phyloP scores from a whole-genome alignment of 2,113 vertebrate genomes.

The Tautogolabrus adspersus region DNA sequence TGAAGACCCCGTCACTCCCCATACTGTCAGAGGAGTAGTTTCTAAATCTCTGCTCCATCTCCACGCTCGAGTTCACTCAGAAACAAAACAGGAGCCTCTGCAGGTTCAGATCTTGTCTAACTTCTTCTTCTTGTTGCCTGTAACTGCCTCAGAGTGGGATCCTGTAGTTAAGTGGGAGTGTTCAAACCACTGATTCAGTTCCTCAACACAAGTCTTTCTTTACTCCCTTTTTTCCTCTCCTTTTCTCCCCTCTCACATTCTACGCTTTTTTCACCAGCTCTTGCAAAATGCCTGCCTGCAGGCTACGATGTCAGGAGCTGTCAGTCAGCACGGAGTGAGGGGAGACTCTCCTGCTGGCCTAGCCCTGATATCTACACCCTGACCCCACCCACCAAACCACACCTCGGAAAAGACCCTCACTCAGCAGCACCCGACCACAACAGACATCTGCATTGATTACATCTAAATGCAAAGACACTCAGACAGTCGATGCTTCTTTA shows the following conservation, averaged over 20 bases:
- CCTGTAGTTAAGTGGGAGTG: slow-evolving; percentile 70
- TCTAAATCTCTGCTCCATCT: slow-evolving; percentile 56
- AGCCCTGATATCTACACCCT: slow-evolving; percentile 4
- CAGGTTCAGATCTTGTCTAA: slow-evolving; percentile 4
- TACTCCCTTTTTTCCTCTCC: slow-evolving; percentile 30
- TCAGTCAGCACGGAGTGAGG: slow-evolving; percentile 42
- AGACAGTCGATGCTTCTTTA: no score
- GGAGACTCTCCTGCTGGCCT: slow-evolving; percentile 11
- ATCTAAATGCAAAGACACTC: neutral
- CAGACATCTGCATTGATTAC: neutral
- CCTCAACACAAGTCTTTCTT: slow-evolving; percentile 31
- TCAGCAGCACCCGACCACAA: neutral
- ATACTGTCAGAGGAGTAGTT: slow-evolving; percentile 76
- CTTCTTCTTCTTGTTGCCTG: slow-evolving; percentile 33
- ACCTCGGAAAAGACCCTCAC: slow-evolving; percentile 22
- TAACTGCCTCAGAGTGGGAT: slow-evolving; percentile 26
- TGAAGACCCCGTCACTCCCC: slow-evolving; percentile 78
- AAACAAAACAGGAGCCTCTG: slow-evolving; percentile 19
- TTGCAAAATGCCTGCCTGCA: slow-evolving; percentile 71
- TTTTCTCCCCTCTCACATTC: slow-evolving; percentile 27
- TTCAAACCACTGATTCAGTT: slow-evolving; percentile 52
- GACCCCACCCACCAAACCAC: slow-evolving; percentile 40
- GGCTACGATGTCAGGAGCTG: slow-evolving; percentile 60
- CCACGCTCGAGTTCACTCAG: slow-evolving; percentile 21
- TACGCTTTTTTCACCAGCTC: slow-evolving; percentile 34